A percentile compares a stretch with the other conserved stretches of the same genome.
Evolutionary conservation across 2,888 invertebrate genomes (phyloP).

Genomic region (Calephelis perditalis): DNA sequence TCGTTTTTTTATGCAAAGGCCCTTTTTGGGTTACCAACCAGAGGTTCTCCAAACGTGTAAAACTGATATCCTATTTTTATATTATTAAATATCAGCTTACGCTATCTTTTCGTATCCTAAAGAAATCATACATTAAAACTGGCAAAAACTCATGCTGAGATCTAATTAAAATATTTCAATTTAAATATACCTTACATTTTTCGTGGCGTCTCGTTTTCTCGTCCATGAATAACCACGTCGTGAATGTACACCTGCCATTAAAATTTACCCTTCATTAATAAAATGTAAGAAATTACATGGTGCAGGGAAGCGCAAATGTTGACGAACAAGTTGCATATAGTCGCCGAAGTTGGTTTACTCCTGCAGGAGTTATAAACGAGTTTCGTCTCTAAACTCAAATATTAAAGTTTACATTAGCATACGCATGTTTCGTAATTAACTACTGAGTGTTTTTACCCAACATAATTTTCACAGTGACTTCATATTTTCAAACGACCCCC

Average conservation of each 20-base stretch:
- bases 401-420: constrained; percentile 20
- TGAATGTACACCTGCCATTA: constrained; percentile 10
- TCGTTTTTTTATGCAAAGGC: too few species aligned
- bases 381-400: constrained; percentile 18
- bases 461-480: constrained; percentile 45
- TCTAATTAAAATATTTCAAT: neutral
- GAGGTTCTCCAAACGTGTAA: too few species aligned
- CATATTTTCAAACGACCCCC: constrained; percentile 39
- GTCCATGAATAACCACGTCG: neutral
- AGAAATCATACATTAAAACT: neutral
- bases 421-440: constrained; percentile 29
- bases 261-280: constrained; percentile 22
- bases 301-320: constrained; percentile 22
- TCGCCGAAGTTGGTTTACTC: constrained; percentile 21
- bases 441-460: constrained; percentile 31
- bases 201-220: neutral
- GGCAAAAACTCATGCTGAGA: neutral
- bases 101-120: too few species aligned
- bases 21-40: too few species aligned
- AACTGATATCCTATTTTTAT: too few species aligned
- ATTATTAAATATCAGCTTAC: too few species aligned
- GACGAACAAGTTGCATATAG: constrained; percentile 23
- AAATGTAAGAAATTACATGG: constrained; percentile 22
- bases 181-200: neutral
- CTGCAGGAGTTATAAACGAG: constrained; percentile 15